Evolutionary conservation across 92 coral and sea anemone species (phyloP).

Genomic region (Meandrina meandrites): DNA sequence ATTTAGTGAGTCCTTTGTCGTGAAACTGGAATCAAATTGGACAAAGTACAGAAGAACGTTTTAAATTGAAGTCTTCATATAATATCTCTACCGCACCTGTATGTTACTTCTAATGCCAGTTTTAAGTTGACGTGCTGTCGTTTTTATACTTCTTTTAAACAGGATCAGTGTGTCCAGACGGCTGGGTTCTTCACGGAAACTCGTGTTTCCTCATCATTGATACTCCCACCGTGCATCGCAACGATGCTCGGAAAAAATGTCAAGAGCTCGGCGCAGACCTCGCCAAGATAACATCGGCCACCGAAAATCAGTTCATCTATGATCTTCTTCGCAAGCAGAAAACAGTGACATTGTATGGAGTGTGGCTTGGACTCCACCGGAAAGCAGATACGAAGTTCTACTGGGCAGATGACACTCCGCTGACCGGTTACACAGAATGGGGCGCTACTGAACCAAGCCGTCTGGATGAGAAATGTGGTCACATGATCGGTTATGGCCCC

Average conservation of each 20-base stretch:
- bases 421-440: conserved; percentile 11
- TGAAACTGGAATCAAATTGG: too few relatives aligned
- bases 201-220: conserved; percentile 32
- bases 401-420: conserved; percentile 12
- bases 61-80: too few relatives aligned
- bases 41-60: too few relatives aligned
- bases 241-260: conserved; percentile 19
- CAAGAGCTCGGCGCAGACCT: conserved; percentile 25
- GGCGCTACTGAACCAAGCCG: background rate
- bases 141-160: background rate
- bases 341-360: background rate
- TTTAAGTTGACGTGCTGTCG: background rate
- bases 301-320: conserved; percentile 8
- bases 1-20: too few relatives aligned
- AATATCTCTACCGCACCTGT: too few relatives aligned
- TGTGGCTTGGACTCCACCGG: conserved; percentile 16
- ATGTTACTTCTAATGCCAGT: too few relatives aligned
- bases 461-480: background rate
- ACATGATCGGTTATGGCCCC: background rate
- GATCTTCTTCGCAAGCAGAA: background rate
- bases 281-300: conserved; percentile 5
- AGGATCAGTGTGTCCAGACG: conserved; percentile 2
- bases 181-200: conserved; percentile 20
- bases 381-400: conserved; percentile 25
- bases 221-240: conserved; percentile 4